phyloP scores from a whole-genome alignment of 2,113 vertebrate species.

The Tamias sibiricus region DNA sequence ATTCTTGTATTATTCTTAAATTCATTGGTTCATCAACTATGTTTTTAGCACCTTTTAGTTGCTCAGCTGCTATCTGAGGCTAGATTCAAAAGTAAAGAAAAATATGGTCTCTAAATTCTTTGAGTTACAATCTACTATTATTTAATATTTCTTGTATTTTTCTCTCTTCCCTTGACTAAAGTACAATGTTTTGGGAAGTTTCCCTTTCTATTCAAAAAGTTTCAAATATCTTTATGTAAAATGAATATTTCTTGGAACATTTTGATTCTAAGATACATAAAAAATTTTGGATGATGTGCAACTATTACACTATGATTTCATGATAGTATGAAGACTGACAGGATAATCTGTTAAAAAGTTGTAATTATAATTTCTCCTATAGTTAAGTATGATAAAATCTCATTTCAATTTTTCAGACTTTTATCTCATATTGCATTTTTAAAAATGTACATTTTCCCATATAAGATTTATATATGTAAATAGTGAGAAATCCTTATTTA shows the following conservation, averaged over 20 bases:
- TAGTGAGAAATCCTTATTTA: not conserved
- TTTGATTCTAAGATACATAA: not conserved
- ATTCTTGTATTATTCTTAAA: not conserved
- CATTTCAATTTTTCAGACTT: not conserved
- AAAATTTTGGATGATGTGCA: not conserved
- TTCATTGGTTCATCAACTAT: not conserved
- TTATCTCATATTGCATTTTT: not conserved
- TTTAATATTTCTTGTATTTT: not conserved
- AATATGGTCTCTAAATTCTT: not conserved
- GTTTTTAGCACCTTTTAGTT: not conserved
- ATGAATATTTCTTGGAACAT: not conserved
- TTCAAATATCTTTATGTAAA: not conserved
- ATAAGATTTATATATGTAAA: not conserved
- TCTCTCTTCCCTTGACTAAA: not conserved
- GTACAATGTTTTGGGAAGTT: not conserved
- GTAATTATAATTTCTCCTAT: not conserved
- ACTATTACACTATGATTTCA: not conserved
- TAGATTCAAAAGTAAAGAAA: not conserved
- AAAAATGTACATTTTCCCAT: not conserved
- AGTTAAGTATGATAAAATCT: not conserved
- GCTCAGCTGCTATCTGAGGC: accelerated
- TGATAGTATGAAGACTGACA: not conserved
- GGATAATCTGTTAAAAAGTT: not conserved
- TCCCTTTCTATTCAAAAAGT: not conserved
- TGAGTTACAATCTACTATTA: not conserved